phyloP scores from a whole-genome alignment of 35 echinoderm and acorn worm genomes.

The Heliocidaris erythrogramma region DNA sequence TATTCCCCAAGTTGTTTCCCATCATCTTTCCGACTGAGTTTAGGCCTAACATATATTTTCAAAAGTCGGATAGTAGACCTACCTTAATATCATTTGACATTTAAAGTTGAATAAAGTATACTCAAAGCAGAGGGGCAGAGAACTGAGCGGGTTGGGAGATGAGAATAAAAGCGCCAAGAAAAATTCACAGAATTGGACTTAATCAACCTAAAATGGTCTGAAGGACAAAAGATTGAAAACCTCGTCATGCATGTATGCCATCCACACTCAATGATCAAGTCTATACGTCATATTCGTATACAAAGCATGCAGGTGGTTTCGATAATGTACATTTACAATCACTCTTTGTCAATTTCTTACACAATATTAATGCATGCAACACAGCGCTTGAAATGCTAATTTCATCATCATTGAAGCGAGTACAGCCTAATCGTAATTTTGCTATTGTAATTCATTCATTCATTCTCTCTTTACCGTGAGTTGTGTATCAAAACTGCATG shows the following conservation, averaged over 20 bases:
- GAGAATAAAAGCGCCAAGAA: background rate
- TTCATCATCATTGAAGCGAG: background rate
- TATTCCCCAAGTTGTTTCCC: too few relatives aligned
- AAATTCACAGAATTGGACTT: background rate
- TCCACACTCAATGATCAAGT: background rate
- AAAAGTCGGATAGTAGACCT: too few relatives aligned
- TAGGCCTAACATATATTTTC: too few relatives aligned
- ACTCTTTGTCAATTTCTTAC: background rate
- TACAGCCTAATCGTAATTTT: background rate
- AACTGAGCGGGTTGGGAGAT: background rate
- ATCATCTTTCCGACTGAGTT: too few relatives aligned
- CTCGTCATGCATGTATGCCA: background rate
- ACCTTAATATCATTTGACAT: too few relatives aligned
- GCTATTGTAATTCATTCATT: background rate
- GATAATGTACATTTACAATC: background rate
- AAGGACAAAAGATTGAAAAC: background rate
- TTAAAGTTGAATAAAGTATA: background rate
- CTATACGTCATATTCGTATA: background rate
- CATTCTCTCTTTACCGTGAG: background rate
- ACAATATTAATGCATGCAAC: background rate
- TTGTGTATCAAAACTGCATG: too few relatives aligned
- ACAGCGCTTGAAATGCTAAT: background rate
- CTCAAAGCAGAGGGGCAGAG: background rate
- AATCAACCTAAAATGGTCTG: constrained; percentile 10
- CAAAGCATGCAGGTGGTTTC: background rate